Percentiles rank a stretch among this genome's conserved stretches.
Conservation (phyloP, 2,888 invertebrate species). For the Epirrhoe alternata region DNA sequence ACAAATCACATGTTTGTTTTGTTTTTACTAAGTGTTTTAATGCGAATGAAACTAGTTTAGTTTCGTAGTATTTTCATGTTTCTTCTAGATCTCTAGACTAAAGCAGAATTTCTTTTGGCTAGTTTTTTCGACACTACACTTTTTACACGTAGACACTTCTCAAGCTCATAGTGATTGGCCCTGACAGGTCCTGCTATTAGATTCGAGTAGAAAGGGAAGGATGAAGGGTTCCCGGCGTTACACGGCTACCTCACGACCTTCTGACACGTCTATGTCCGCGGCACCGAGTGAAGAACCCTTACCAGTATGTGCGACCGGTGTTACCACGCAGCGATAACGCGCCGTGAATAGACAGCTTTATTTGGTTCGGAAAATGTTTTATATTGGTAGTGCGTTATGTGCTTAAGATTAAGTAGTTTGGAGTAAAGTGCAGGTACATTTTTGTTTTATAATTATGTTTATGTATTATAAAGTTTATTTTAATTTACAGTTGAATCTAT, state of each 20-base stretch:
- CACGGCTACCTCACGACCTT: conserved; percentile 79
- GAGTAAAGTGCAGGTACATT: conserved; percentile 29
- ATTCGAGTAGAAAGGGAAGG: conserved; percentile 80
- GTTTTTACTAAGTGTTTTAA: conserved; percentile 1
- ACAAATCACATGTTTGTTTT: background rate
- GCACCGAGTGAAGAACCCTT: conserved; percentile 81
- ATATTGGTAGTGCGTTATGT: conserved; percentile 26
- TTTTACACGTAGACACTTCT: conserved; percentile 35
- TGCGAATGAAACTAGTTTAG: conserved; percentile 8
- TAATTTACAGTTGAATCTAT: background rate
- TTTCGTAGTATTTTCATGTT: conserved; percentile 1
- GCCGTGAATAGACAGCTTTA: conserved; percentile 47
- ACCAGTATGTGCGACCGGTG: conserved; percentile 77
- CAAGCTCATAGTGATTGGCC: conserved; percentile 71
- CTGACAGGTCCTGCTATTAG: conserved; percentile 84
- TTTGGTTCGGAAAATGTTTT: conserved; percentile 36
- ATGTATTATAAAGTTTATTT: conserved; percentile 5
- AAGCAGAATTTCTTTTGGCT: conserved; percentile 19
- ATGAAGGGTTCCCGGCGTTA: conserved; percentile 73
- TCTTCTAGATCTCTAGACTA: conserved; percentile 11
- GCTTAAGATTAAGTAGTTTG: conserved; percentile 30
- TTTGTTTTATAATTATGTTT: conserved; percentile 3
- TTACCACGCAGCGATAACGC: conserved; percentile 76
- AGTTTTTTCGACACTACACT: conserved; percentile 31
- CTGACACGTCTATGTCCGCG: conserved; percentile 80